phyloP scores from a whole-genome alignment of 2,888 invertebrate species.

The Habrosyne pyritoides region DNA sequence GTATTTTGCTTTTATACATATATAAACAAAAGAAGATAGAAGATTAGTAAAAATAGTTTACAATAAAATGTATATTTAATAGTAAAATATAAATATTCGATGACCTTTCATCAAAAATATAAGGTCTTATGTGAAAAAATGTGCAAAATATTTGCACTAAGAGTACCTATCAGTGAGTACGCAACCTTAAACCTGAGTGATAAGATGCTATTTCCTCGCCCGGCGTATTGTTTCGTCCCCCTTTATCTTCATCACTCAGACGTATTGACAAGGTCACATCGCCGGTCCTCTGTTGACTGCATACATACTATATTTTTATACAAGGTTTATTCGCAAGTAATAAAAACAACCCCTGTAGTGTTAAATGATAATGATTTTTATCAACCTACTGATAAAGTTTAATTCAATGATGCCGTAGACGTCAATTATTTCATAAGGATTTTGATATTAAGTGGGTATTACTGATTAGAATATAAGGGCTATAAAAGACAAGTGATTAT shows the following conservation, averaged over 20 bases:
- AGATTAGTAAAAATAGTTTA: no score
- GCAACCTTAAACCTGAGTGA: conserved; percentile 26
- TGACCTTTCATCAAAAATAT: not conserved
- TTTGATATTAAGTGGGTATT: no score
- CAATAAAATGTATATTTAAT: no score
- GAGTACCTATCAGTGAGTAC: not conserved
- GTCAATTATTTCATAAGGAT: no score
- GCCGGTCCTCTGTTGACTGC: conserved; percentile 16
- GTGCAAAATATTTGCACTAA: not conserved
- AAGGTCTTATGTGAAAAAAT: not conserved
- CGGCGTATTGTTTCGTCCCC: conserved; percentile 42
- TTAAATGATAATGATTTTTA: not conserved
- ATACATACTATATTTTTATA: conserved; percentile 33
- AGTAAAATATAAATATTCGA: no score
- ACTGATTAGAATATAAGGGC: no score
- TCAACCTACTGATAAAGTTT: not conserved
- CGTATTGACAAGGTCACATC: conserved; percentile 53
- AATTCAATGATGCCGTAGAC: no score
- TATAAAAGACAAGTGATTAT: no score
- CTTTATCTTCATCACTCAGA: conserved; percentile 56
- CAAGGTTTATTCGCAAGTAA: conserved; percentile 22
- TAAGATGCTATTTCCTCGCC: conserved; percentile 40
- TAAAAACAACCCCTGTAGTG: conserved; percentile 24
- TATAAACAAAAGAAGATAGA: no score
- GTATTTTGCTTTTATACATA: no score